Evolutionary conservation across 2,888 invertebrate genomes (phyloP).

Genomic region (Eristalis pertinax): DNA sequence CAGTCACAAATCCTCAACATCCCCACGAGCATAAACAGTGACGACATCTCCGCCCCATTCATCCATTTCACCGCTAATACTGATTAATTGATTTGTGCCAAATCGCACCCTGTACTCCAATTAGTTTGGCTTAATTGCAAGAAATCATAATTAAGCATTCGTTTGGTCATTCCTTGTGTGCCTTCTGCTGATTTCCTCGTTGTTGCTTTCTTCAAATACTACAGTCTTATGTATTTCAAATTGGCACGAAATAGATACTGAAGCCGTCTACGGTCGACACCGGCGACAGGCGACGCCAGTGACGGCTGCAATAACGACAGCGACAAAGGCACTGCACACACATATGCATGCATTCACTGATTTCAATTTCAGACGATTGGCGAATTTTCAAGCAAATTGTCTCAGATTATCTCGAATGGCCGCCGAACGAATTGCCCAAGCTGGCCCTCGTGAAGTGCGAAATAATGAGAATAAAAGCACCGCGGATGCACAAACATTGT

Average conservation of each 20-base stretch:
- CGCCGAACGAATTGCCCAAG: background rate
- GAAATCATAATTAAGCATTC: constrained; percentile 69
- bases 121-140: constrained; percentile 68
- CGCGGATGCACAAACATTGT: background rate
- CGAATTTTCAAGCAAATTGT: constrained; percentile 58
- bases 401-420: constrained; percentile 29
- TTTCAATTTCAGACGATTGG: constrained; percentile 42
- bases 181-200: constrained; percentile 51
- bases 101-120: constrained; percentile 65
- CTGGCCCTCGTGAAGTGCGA: constrained; percentile 15
- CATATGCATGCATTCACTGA: background rate
- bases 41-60: background rate
- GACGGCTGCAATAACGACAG: constrained; percentile 6
- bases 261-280: background rate
- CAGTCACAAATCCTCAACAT: background rate
- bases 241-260: constrained; percentile 53
- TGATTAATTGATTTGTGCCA: constrained; percentile 71
- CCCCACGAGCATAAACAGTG: background rate
- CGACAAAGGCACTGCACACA: background rate
- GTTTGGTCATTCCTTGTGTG: constrained; percentile 45
- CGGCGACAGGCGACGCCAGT: background rate
- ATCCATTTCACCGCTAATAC: constrained; percentile 49
- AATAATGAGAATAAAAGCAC: constrained; percentile 14
- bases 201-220: constrained; percentile 11
- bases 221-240: constrained; percentile 38